Evolutionary conservation across 2,113 vertebrate species (phyloP), one percentile per base, ranked within the genome.

Genomic region (Anhinga rufa): DNA sequence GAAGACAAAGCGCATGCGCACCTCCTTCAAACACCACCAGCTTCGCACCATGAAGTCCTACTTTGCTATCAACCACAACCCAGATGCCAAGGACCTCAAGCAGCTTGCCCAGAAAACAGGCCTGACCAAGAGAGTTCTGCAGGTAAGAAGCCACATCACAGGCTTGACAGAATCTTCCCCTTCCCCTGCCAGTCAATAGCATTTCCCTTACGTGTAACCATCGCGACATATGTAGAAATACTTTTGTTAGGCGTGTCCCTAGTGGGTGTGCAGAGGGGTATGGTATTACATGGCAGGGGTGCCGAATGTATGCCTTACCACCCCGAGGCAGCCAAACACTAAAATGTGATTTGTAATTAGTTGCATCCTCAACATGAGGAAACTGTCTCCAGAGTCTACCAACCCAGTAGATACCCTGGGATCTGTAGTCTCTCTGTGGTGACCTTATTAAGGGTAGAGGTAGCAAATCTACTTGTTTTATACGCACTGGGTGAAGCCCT

Each of bases 1-100:
- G 98, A 99, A 99, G 98, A 99, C 99, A 97, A 99, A 99, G 95
- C 99, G 99, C 94, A 99, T 99, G 99, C 98, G 99, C 64, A 99
- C 99, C 69, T 99, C 99, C 92, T 99, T 99, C 97, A 99, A 99
- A 97, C 99, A 99, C 97, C 99, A 99, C 98, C 99, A 99, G 98
- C 99, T 99, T 88, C 99, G 99, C 96, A 99, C 99, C 98, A 99
- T 99, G 99, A 99, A 99, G 98, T 99, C 99, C 97, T 99, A 99
- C 98, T 99, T 99, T 95, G 99, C 99, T 98, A 99, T 99, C 98
- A 99, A 99, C 97, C 99, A 99, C 98, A 99, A 99, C 96, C 99
- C 99, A 9, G 99, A 99, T 90, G 99, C 99, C 98, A 99, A 99
- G 99, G 99, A 99, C 98, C 98, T 99, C 98, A 99, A 99, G 97